A percentile compares a stretch with the other conserved stretches of the same genome.
These are phyloP conservation scores for Empis stercorea DNA, from an alignment of 2,888 invertebrate species.

Conservation along the genomic window DNA sequence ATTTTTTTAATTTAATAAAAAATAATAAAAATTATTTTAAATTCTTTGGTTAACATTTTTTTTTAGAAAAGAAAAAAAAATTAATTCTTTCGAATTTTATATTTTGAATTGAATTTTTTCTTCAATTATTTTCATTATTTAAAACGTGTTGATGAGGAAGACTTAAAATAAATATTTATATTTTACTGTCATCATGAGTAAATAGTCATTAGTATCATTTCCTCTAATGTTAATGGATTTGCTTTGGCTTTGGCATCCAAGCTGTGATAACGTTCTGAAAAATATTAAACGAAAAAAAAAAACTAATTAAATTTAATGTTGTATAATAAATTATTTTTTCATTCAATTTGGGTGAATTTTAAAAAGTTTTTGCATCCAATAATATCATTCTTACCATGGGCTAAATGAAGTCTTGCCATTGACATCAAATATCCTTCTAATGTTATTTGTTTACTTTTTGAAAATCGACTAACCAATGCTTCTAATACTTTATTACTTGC, in stretches of 20 bases:
- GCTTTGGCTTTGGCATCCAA: slow-evolving; percentile 58
- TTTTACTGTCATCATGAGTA: slow-evolving; percentile 38
- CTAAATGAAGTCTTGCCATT: slow-evolving; percentile 47
- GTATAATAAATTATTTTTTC: not conserved
- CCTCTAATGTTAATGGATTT: slow-evolving; percentile 57
- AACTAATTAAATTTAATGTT: not conserved
- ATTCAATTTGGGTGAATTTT: too few species aligned
- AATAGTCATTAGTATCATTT: slow-evolving; percentile 54
- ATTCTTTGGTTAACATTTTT: too few species aligned
- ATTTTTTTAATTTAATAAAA: too few species aligned
- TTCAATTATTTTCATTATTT: too few species aligned
- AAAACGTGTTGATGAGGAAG: too few species aligned
- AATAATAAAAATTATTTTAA: too few species aligned
- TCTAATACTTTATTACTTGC: slow-evolving; percentile 66
- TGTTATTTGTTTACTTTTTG: slow-evolving; percentile 35
- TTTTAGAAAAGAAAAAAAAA: too few species aligned
- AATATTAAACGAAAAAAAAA: slow-evolving; percentile 14
- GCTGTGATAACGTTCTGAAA: slow-evolving; percentile 53
- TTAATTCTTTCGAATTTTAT: too few species aligned
- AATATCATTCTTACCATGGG: slow-evolving; percentile 41
- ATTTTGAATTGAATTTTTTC: too few species aligned
- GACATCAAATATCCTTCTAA: slow-evolving; percentile 52
- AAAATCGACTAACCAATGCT: slow-evolving; percentile 53
- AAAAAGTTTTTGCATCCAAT: too few species aligned
- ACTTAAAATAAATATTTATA: too few species aligned